Base-by-base conservation (phyloP, 1,140 invertebrate species). In the Zophobas atratus region DNA sequence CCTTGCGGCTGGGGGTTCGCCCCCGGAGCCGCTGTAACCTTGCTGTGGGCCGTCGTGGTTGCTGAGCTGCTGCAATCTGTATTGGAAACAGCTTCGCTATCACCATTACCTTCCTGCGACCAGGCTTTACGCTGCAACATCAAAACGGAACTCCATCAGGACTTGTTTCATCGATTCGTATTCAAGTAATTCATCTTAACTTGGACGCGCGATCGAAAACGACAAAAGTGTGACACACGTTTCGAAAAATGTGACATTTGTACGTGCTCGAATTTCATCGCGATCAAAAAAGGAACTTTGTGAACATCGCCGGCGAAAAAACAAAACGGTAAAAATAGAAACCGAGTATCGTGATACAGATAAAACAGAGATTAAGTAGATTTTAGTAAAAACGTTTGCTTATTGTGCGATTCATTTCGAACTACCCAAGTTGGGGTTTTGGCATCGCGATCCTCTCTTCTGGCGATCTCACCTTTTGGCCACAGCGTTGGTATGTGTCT, bases 21-120 rank as follows among this genome's bases (percentile, higher is more conserved):
- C 90, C 86, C 91, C 88, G 84, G 90, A 88, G 88, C 89, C 88
- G 86, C 89, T 85, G 88, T 86, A 87, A 89, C 88, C 87, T 94
- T 94, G 88, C 92, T 93, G 88, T 93, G 93, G 82, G 93, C 92
- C 89, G 94, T 94, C 91, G 94, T 94, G 87, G 90, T 91, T 88
- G 88, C 85, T 87, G 87, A 81, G 77, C 77, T 81, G 76, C 76
- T 81, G 81, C 78, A 83, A 79, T 84, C 83, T 75, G 81, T 81
- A 77, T 73, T 83, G 55, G 81, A 81, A 83, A 78, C 75, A 71
- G 76, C 56, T 80, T 85, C 82, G 82, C 85, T 83, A 83, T 90
- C 90, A 89, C 87, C 90, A 91, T 91, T 90, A 89, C 90, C 90
- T 82, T 90, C 90, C 63, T 74, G 89, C 82, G 89, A 90, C 88